Evolutionary conservation across 2,113 vertebrate genomes (phyloP).

Genomic region (Pithys albifrons): DNA sequence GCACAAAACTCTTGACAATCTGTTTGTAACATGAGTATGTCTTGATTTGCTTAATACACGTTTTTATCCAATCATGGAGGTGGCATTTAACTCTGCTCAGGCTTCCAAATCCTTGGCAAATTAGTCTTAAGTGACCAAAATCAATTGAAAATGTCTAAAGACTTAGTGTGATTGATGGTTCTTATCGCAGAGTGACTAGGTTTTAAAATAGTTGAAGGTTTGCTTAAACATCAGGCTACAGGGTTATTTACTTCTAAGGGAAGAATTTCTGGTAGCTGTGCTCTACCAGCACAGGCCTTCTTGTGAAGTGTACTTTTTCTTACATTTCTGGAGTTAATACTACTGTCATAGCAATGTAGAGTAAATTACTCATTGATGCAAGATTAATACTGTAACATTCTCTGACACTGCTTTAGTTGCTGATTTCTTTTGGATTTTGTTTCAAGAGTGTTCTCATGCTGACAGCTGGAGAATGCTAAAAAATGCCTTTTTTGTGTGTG

Average conservation of each 20-base stretch:
- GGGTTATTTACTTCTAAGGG: background rate
- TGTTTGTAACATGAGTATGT: background rate
- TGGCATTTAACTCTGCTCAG: background rate
- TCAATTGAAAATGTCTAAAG: conserved; percentile 25
- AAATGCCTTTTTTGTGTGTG: background rate
- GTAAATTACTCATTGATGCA: background rate
- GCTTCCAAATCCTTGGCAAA: background rate
- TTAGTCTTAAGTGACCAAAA: conserved; percentile 27
- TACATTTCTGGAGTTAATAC: background rate
- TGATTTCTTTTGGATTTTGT: background rate
- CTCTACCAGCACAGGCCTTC: background rate
- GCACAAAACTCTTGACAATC: conserved; percentile 5
- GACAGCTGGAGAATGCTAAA: background rate
- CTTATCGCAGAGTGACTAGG: background rate
- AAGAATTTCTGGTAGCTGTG: background rate
- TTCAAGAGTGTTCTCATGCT: background rate
- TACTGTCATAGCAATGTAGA: background rate
- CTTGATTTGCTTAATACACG: conserved; percentile 17
- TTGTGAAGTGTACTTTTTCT: background rate
- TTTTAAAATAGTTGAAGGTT: conserved; percentile 21
- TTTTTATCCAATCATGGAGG: background rate
- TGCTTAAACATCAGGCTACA: background rate
- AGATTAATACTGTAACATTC: background rate
- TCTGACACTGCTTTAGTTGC: background rate
- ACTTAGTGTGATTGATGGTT: conserved; percentile 12